Evolutionary conservation across 1,140 invertebrate genomes (phyloP), one percentile per base, ranked within the genome.

Genomic region (Rhyzopertha dominica): DNA sequence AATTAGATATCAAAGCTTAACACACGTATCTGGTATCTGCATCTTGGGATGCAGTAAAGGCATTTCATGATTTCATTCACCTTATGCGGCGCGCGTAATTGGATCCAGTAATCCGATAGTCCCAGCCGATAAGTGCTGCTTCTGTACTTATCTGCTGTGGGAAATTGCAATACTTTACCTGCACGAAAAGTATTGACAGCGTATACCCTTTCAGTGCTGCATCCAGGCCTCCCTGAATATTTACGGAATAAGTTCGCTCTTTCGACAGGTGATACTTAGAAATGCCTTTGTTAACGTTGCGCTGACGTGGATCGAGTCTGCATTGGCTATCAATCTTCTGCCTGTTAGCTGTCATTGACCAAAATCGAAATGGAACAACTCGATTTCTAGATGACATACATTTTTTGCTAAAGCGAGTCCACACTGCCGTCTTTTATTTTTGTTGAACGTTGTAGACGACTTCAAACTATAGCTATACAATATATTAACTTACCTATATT

Each of bases 51-150:
- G 19, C 39, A 45, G 24, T 17, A 9, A 44, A 40, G 32, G 43
- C 45, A 35, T 47, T 47, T 36, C 45, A 41, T 32, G 48, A 41
- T 45, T 49, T 49, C 42, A 45, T 50, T 45, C 43, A 41, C 48
- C 48, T 50, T 50, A 50, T 48, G 46, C 37, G 37, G 37, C 10
- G 20, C 20, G 36, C 49, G 49, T 58, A 58, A 58, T 58, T 58
- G 53, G 56, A 58, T 54, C 47, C 43, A 43, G 43, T 43, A 49
- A 53, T 44, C 51, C 56, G 53, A 58, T 58, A 51, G 41, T n/a
- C 39, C 43, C 34, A 43, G 37, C 44, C 40, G 56, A 58, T 58
- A 58, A 58, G 52, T 52, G 43, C 36, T 35, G 47, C 47, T 36
- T 43, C 30, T 36, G 30, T 16, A 14, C 40, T 53, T 54, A 54